Evolutionary conservation across 2,113 vertebrate genomes (phyloP).

Genomic region (Tetrao urogallus): DNA sequence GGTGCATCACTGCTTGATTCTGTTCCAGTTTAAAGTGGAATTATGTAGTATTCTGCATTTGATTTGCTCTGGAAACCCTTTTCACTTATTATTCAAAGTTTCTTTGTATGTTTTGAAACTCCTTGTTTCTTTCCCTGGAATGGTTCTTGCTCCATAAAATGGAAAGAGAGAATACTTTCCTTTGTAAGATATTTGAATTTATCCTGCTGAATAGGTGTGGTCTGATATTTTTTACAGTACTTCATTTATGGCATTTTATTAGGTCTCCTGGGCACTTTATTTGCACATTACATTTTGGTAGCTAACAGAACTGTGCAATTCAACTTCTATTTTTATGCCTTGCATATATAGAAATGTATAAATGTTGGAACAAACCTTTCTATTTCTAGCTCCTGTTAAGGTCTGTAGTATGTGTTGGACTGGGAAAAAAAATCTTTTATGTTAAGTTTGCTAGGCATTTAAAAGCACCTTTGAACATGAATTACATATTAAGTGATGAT

Average conservation of each 20-base stretch:
- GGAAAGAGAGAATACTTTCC: slow-evolving; percentile 64
- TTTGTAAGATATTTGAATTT: slow-evolving; percentile 62
- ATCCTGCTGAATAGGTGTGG: slow-evolving; percentile 71
- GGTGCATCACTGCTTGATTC: background rate
- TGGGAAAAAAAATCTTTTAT: background rate
- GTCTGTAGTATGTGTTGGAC: slow-evolving; percentile 20
- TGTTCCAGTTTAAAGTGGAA: background rate
- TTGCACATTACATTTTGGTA: slow-evolving; percentile 66
- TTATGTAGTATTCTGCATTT: background rate
- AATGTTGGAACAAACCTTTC: slow-evolving; percentile 63
- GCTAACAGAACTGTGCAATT: slow-evolving; percentile 58
- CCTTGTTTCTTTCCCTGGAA: slow-evolving; percentile 18
- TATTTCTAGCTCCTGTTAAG: slow-evolving; percentile 47
- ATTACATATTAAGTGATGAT: slow-evolving; percentile 12
- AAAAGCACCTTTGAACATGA: slow-evolving; percentile 13
- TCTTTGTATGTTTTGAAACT: slow-evolving; percentile 39
- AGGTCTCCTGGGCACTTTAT: slow-evolving; percentile 71
- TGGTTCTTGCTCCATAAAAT: slow-evolving; percentile 39
- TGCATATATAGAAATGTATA: slow-evolving; percentile 46
- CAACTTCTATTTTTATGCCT: slow-evolving; percentile 65
- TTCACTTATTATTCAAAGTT: slow-evolving; percentile 21
- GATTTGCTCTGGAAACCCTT: background rate
- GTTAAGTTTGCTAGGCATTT: background rate
- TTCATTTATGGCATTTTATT: slow-evolving; percentile 73
- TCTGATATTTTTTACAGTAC: slow-evolving; percentile 71